These are phyloP conservation scores for Labeo calbasu DNA, from an alignment of 2,797 vertebrate species.

Conservation along the genomic window DNA sequence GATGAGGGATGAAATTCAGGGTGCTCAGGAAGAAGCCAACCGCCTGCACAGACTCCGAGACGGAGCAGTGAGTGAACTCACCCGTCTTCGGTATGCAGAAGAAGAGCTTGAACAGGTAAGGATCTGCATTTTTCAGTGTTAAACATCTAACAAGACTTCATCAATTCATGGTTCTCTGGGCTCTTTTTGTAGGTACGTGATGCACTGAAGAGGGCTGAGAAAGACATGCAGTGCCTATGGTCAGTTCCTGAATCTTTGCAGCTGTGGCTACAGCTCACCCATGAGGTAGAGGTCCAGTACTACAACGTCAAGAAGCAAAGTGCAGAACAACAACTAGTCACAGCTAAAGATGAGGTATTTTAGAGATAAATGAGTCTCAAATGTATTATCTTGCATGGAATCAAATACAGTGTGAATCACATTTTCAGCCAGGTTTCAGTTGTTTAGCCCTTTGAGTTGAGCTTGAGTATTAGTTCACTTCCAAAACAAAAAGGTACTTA, in stretches of 20 bases:
- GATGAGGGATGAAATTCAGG: slow-evolving; percentile 97
- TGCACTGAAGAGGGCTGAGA: slow-evolving; percentile 94
- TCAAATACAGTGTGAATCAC: background rate
- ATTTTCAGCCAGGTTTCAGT: background rate
- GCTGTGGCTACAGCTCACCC: slow-evolving; percentile 95
- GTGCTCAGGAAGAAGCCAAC: slow-evolving; percentile 93
- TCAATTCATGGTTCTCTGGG: background rate
- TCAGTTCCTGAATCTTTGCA: slow-evolving; percentile 90
- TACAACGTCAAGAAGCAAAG: slow-evolving; percentile 97
- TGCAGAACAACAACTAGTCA: slow-evolving; percentile 89
- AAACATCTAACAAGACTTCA: background rate
- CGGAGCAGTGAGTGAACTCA: slow-evolving; percentile 92
- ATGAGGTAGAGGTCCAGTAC: slow-evolving; percentile 97
- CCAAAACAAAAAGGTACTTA: background rate
- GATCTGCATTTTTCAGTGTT: background rate
- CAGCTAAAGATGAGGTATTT: slow-evolving; percentile 94
- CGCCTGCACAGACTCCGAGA: slow-evolving; percentile 87
- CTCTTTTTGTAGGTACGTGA: slow-evolving; percentile 83
- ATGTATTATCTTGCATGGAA: background rate
- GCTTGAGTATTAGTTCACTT: background rate
- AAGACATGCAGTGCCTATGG: slow-evolving; percentile 90
- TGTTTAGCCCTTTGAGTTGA: background rate
- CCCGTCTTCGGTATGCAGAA: slow-evolving; percentile 94
- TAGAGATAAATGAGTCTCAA: background rate
- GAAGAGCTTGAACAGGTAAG: slow-evolving; percentile 93